Base-by-base conservation (phyloP, 2,113 vertebrate species). In the Globicephala melas region DNA sequence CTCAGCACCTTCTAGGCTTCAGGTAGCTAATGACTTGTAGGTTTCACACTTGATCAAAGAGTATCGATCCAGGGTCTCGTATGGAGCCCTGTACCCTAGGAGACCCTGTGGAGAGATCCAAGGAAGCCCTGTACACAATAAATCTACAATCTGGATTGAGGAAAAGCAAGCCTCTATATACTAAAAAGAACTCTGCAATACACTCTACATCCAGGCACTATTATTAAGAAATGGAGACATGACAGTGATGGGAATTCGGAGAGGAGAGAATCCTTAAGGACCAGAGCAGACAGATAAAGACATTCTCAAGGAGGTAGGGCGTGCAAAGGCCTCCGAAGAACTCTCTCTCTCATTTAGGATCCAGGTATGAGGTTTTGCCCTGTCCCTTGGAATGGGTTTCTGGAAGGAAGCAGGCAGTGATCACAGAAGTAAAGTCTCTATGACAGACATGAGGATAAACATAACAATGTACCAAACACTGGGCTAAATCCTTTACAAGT, bases 291-390 rank as follows among this genome's bases (percentile, higher is more conserved):
- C 12, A 12, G 58, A 25, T 21, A 5, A 53, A 58, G 25, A 38
- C 25, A 21, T 53, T 76, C 77, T 73, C 20, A 5, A 6, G 10
- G 84, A 95, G 6, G 4, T 9, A 23, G 25, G 1, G 6, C 6
- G 0, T 21, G 11, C 67, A 14, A 50, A 62, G 53, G 25, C 25
- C 8, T 28, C 33, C 8, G 1, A 38, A 38, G 21, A 50, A 62
- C 13, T 15, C 41, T 20, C 26, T 14, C 26, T 70, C 13, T 68
- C 33, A 6, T 50, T 62, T 25, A 53, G 12, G 9, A 53, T 65
- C 20, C 53, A 13, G 41, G 25, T 65, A 31, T 1, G 8, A 82
- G n/a, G 6, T 8, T 70, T 76, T 23, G 31, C 60, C 23, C 36
- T 47, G 47, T 6, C 41, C 0, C 1, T 4, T 9, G 55, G 50